Conservation (phyloP, 23 tunicate genomes). For the Styela plicata region DNA sequence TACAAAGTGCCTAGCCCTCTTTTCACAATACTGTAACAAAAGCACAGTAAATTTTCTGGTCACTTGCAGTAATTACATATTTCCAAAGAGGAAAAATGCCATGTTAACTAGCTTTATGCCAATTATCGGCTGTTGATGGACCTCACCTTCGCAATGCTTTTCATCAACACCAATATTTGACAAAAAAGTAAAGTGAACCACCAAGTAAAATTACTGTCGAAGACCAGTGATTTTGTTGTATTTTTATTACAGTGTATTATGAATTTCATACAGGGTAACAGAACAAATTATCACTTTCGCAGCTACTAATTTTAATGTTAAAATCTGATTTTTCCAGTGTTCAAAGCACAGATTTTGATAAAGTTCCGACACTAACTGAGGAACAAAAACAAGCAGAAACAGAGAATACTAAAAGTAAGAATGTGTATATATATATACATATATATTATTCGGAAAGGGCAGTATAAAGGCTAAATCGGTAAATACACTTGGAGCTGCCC, state of each 20-base stretch:
- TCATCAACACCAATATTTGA: background rate
- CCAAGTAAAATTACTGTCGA: too few species aligned
- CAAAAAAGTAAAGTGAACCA: too few species aligned
- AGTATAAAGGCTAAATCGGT: too few species aligned
- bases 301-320: background rate
- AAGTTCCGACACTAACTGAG: conserved; percentile 39
- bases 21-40: too few species aligned
- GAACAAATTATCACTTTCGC: background rate
- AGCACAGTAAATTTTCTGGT: too few species aligned
- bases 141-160: background rate
- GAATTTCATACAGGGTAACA: too few species aligned
- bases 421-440: background rate
- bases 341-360: conserved; percentile 57
- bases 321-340: conserved; percentile 37
- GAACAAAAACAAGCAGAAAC: conserved; percentile 41
- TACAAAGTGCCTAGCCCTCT: too few species aligned
- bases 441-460: background rate
- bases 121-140: too few species aligned
- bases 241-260: background rate
- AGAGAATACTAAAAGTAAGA: conserved; percentile 46
- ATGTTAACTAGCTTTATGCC: too few species aligned
- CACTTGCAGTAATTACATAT: too few species aligned
- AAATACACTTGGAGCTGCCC: background rate
- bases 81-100: too few species aligned
- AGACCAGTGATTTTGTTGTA: background rate